Conservation (phyloP, 2,113 vertebrate species). For the Recurvirostra avosetta region DNA sequence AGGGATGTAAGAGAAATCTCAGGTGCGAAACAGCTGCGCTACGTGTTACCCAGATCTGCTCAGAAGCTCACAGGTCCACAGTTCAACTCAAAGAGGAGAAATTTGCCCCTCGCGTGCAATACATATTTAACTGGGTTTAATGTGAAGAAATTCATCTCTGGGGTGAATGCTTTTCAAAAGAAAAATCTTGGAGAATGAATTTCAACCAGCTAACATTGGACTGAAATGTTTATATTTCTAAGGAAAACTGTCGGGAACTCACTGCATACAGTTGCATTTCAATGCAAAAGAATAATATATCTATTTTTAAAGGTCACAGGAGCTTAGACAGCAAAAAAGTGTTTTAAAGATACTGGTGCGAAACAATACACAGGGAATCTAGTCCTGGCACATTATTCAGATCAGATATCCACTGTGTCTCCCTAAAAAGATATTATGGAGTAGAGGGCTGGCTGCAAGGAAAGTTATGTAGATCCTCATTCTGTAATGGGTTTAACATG, state of each 20-base stretch:
- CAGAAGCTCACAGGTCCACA: neutral
- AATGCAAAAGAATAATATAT: neutral
- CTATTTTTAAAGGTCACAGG: neutral
- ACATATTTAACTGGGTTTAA: slow-evolving; percentile 57
- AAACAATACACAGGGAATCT: neutral
- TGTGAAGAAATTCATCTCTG: slow-evolving; percentile 55
- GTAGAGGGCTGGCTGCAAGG: neutral
- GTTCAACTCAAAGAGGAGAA: slow-evolving; percentile 36
- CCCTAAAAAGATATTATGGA: neutral
- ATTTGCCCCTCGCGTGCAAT: slow-evolving; percentile 15
- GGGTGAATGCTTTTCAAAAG: neutral
- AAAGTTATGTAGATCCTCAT: neutral
- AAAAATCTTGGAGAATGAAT: neutral
- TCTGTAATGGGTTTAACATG: neutral
- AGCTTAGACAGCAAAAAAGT: neutral
- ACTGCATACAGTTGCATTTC: neutral
- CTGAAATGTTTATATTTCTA: neutral
- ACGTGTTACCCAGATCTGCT: neutral
- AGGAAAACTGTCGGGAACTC: neutral
- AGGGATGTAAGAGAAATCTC: neutral
- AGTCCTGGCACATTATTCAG: neutral
- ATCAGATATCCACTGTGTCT: neutral
- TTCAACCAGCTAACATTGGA: slow-evolving; percentile 20
- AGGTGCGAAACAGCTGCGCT: neutral
- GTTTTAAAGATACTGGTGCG: neutral